Base-by-base conservation (phyloP, 2,797 vertebrate species). In the Sternarchorhynchus goeldii region DNA sequence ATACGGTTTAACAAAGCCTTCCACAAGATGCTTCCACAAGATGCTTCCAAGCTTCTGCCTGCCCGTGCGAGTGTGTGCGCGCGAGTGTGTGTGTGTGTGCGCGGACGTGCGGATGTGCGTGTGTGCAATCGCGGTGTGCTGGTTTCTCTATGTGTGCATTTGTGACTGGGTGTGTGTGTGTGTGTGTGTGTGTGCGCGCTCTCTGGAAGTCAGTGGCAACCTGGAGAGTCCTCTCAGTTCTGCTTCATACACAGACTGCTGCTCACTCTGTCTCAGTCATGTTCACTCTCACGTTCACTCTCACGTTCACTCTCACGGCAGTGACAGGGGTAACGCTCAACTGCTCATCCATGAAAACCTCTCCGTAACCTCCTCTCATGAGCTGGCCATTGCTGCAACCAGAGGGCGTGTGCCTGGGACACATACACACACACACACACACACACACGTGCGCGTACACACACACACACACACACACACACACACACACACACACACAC, bases 351-450 rank as follows among this genome's bases (percentile, higher is more conserved):
- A 90, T 85, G 20, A 31, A 81, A 86, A 90, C 88, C 89, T 91
- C 88, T 88, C 89, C 90, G 87, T 66, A 25, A 32, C 56, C 88
- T 88, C 91, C 87, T 88, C 89, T 91, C 86, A 73, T 14, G 60
- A 45, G 41, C 25, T 57, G 32, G 78, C 29, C 73, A 74, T 63
- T 12, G 69, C 89, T 88, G 86, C 90, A 90, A 90, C 93, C 92
- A 91, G 85, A 85, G 89, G 93, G 91, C 93, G 92, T 88, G 91
- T 90, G 93, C 94, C 14, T 67, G 64, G 39, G 64, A 36, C 39
- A 21, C 64, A 41, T 16, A 4, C 62, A 34, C 16, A 64, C 45
- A 53, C 66, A 55, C 41, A 53, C 45, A 55, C 21, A 55, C 21
- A 41, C 25, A 69, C 67, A 55, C 21, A 6, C 39, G 10, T 5